Percentiles rank a stretch among this genome's conserved stretches.
Conservation (phyloP, 2,797 vertebrate species). For the Microhierax caerulescens region DNA sequence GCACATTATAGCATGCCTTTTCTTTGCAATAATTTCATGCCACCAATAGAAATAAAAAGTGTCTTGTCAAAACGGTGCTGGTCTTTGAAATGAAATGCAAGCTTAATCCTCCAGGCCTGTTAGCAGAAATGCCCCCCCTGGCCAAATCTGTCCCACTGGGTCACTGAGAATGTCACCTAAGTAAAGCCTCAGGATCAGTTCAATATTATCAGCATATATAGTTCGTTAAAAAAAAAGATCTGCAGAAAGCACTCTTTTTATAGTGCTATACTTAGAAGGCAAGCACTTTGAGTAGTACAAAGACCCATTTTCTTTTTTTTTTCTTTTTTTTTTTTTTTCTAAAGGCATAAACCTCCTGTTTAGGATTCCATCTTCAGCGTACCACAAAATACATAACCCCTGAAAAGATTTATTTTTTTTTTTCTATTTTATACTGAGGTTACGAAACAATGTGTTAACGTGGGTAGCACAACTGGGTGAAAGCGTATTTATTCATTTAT, state of each 20-base stretch:
- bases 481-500: constrained; percentile 58
- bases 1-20: neutral
- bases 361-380: constrained; percentile 8
- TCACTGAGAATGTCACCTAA: neutral
- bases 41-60: neutral
- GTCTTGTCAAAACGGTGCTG: neutral
- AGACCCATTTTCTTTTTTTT: neutral
- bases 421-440: constrained; percentile 39
- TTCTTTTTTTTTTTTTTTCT: neutral
- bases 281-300: constrained; percentile 3
- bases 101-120: neutral
- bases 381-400: constrained; percentile 45
- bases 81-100: neutral
- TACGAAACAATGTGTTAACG: constrained; percentile 26
- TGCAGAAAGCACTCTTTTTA: constrained; percentile 14
- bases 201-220: neutral
- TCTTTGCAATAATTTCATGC: constrained; percentile 14
- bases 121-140: neutral
- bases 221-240: neutral
- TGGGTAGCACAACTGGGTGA: constrained; percentile 7
- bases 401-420: neutral
- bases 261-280: neutral
- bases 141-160: neutral
- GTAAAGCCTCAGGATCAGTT: neutral
- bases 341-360: constrained; percentile 1